phyloP scores from a whole-genome alignment of 2,888 invertebrate species.

The Koerneria pararmatus region DNA sequence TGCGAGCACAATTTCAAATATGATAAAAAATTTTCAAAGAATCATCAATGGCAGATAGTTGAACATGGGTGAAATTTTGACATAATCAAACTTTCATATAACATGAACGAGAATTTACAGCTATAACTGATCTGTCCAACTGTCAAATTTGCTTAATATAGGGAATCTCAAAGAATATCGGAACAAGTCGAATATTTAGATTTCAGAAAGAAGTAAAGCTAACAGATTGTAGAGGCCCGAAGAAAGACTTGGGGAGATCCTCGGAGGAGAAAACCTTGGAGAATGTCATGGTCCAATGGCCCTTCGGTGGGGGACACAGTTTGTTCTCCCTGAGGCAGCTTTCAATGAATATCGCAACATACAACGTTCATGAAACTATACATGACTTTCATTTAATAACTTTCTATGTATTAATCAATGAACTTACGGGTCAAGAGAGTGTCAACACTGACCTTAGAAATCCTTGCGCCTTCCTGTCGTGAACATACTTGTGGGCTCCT shows the following conservation, averaged over 20 bases:
- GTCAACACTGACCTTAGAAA: conserved; percentile 32
- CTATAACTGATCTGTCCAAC: no score
- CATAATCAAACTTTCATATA: no score
- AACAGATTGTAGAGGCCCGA: conserved; percentile 59
- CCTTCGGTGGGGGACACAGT: conserved; percentile 51
- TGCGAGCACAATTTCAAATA: conserved; percentile 26
- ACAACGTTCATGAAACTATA: background rate
- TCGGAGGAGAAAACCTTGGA: conserved; percentile 58
- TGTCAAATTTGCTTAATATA: no score
- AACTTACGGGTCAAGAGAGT: conserved; percentile 3
- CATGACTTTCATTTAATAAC: background rate
- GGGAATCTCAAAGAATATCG: background rate
- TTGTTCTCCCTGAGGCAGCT: conserved; percentile 42
- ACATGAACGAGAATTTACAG: no score
- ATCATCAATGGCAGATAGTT: background rate
- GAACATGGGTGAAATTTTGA: no score
- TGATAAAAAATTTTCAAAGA: background rate
- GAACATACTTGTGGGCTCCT: conserved; percentile 58
- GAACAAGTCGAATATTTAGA: background rate
- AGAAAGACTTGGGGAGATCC: conserved; percentile 59
- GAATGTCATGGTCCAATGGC: conserved; percentile 60
- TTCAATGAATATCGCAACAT: background rate
- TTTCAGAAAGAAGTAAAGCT: conserved; percentile 3
- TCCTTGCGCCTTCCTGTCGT: conserved; percentile 52
- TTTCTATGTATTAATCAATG: background rate